Conservation (phyloP, 2,113 vertebrate species). For the Tautogolabrus adspersus region DNA sequence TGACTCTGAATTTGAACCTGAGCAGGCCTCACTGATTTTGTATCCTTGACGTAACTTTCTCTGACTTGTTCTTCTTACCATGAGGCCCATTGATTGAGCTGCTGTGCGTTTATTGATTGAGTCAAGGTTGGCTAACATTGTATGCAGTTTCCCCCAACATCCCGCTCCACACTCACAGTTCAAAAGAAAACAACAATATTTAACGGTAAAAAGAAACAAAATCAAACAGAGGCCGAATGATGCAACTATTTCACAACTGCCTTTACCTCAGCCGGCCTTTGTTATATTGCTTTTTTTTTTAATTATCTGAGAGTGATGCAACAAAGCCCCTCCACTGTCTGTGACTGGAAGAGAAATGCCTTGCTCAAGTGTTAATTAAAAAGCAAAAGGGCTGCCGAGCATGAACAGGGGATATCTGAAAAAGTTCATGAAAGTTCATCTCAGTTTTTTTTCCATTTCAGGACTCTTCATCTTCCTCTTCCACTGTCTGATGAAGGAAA, state of each 20-base stretch:
- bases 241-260: conserved; percentile 44
- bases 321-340: not conserved
- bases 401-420: not conserved
- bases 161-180: conserved; percentile 6
- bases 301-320: conserved; percentile 38
- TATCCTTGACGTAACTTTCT: too few relatives aligned
- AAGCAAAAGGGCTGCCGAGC: not conserved
- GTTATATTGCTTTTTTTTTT: conserved; percentile 9
- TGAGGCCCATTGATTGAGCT: too few relatives aligned
- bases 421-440: not conserved
- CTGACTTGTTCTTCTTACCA: too few relatives aligned
- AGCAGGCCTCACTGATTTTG: too few relatives aligned
- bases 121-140: too few relatives aligned
- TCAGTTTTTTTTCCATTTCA: conserved; percentile 61
- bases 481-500: conserved; percentile 93
- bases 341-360: conserved; percentile 8
- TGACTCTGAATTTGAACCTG: too few relatives aligned
- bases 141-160: conserved; percentile 33
- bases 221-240: conserved; percentile 46
- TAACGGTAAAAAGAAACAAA: not conserved
- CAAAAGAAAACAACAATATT: conserved; percentile 21
- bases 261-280: conserved; percentile 18
- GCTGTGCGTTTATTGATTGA: too few relatives aligned
- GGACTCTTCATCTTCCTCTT: conserved; percentile 93
- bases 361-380: conserved; percentile 23